Conservation (phyloP, 1,140 invertebrate species). For the Drosophila malerkotliana region DNA sequence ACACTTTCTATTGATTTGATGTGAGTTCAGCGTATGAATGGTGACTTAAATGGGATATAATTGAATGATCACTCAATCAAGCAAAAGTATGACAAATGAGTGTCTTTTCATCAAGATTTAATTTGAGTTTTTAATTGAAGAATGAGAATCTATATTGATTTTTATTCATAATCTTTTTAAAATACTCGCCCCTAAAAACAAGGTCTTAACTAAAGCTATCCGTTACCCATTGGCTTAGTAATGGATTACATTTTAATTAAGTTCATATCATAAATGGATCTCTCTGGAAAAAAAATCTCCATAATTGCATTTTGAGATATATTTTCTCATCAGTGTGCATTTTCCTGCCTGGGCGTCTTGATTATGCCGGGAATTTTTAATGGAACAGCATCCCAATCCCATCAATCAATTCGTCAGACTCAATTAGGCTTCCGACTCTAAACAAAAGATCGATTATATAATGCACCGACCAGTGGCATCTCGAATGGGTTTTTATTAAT, state of each 20-base stretch:
- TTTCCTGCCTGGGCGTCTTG: constrained; percentile 1
- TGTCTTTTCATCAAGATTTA: not conserved
- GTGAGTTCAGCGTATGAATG: constrained; percentile 29
- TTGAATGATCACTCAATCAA: constrained; percentile 7
- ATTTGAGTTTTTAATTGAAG: not conserved
- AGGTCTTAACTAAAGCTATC: not conserved
- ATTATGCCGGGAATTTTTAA: constrained; percentile 16
- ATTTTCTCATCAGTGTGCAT: constrained; percentile 1
- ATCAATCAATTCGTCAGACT: constrained; percentile 51
- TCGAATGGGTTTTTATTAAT: constrained; percentile 41
- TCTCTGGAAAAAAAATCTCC: not conserved
- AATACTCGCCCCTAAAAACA: no score
- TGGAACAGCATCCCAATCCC: constrained; percentile 17
- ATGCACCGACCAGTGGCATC: constrained; percentile 17
- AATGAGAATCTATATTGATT: not conserved
- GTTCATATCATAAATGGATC: constrained; percentile 12
- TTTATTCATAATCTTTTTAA: not conserved
- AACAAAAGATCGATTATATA: constrained; percentile 47
- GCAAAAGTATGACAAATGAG: constrained; percentile 21
- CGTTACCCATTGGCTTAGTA: not conserved
- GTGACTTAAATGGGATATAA: constrained; percentile 22
- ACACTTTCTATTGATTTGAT: constrained; percentile 42
- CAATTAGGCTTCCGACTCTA: constrained; percentile 36
- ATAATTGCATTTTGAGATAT: constrained; percentile 1
- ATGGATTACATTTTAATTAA: constrained; percentile 18